A percentile compares a stretch with the other conserved stretches of the same genome.
Evolutionary conservation across 2,113 vertebrate species (phyloP).

Genomic region (Psilopsiagon aurifrons): DNA sequence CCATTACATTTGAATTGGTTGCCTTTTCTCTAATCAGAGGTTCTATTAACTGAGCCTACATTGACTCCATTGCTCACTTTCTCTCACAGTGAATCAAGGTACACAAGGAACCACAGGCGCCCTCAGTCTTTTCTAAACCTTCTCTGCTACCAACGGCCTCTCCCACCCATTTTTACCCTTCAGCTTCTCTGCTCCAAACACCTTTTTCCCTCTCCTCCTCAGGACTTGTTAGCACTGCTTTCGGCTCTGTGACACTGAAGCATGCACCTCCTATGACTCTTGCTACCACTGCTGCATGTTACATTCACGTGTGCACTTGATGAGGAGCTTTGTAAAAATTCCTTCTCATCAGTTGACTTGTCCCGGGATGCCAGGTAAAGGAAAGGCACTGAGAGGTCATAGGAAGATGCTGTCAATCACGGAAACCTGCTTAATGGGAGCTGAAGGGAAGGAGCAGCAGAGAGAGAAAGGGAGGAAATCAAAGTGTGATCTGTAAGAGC

Average conservation of each 20-base stretch:
- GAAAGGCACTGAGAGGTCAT: not conserved
- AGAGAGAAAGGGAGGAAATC: not conserved
- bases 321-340: not conserved
- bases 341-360: not conserved
- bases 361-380: not conserved
- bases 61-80: not conserved
- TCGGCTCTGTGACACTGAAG: not conserved
- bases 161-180: not conserved
- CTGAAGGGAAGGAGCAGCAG: not conserved
- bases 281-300: not conserved
- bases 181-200: not conserved
- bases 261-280: not conserved
- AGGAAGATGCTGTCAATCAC: not conserved
- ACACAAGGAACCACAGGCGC: not conserved
- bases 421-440: not conserved
- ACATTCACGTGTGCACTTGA: not conserved
- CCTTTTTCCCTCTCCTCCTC: not conserved
- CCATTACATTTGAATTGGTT: not conserved
- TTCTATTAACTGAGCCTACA: not conserved
- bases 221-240: not conserved
- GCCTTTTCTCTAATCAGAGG: not conserved
- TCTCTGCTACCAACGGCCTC: fast-evolving
- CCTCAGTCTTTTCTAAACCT: not conserved
- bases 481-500: not conserved
- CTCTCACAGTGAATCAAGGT: not conserved